A percentile compares a stretch with the other conserved stretches of the same genome.
Evolutionary conservation across 2,888 invertebrate genomes (phyloP).

Genomic region (Slavum lentiscoides): DNA sequence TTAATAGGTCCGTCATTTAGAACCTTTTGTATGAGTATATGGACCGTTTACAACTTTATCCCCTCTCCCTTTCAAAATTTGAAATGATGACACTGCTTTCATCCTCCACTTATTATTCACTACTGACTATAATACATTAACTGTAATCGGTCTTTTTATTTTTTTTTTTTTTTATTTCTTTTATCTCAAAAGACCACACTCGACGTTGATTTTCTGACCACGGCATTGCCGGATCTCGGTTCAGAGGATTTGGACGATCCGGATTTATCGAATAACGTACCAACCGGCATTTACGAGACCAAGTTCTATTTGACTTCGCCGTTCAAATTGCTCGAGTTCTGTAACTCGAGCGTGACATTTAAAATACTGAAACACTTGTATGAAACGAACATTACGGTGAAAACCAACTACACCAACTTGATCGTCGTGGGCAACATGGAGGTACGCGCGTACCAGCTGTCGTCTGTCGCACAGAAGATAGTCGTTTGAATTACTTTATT

Average conservation of each 20-base stretch:
- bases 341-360: constrained; percentile 35
- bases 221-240: constrained; percentile 9
- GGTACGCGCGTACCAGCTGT: constrained; percentile 3
- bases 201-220: constrained; percentile 27
- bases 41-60: too few relatives aligned
- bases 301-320: constrained; percentile 51
- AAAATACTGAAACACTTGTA: constrained; percentile 47
- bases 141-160: too few relatives aligned
- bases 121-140: too few relatives aligned
- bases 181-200: constrained; percentile 21
- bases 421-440: constrained; percentile 40
- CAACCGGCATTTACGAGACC: constrained; percentile 19
- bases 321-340: constrained; percentile 53
- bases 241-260: constrained; percentile 41
- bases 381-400: constrained; percentile 47
- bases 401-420: constrained; percentile 48
- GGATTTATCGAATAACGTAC: constrained; percentile 24
- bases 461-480: too few relatives aligned
- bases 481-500: too few relatives aligned
- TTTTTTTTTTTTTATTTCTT: neutral
- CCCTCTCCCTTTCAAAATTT: too few relatives aligned
- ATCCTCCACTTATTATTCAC: too few relatives aligned
- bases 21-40: too few relatives aligned
- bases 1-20: too few relatives aligned
- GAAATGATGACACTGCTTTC: too few relatives aligned